Evolutionary conservation across 2,888 invertebrate species (phyloP).

Genomic region (Cynaeus angustus): DNA sequence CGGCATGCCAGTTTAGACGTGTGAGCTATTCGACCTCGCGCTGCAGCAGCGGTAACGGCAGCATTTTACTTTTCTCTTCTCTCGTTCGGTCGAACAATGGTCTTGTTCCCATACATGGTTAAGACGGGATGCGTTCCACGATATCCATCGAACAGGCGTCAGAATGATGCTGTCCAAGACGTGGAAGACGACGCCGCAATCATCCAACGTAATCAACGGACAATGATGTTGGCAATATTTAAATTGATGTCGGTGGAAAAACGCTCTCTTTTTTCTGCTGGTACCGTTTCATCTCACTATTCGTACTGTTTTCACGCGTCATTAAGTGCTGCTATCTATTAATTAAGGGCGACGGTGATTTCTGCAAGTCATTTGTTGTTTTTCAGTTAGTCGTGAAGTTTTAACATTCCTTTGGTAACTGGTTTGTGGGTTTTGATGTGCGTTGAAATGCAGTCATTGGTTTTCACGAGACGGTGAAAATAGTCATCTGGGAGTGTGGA

Average conservation of each 20-base stretch:
- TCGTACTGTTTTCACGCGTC: slow-evolving; percentile 40
- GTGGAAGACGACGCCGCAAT: slow-evolving; percentile 41
- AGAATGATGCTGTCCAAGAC: slow-evolving; percentile 37
- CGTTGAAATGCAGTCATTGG: background rate
- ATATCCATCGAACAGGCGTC: slow-evolving; percentile 44
- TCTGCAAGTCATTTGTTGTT: slow-evolving; percentile 35
- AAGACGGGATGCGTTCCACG: slow-evolving; percentile 48
- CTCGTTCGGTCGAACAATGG: slow-evolving; percentile 46
- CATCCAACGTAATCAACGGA: slow-evolving; percentile 37
- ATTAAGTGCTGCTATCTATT: slow-evolving; percentile 35
- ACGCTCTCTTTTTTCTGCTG: slow-evolving; percentile 22
- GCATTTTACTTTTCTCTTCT: slow-evolving; percentile 39
- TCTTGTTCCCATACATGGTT: slow-evolving; percentile 44
- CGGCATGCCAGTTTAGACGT: slow-evolving; percentile 69
- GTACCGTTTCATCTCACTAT: slow-evolving; percentile 18
- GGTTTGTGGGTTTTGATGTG: slow-evolving; percentile 19
- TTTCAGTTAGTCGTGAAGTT: slow-evolving; percentile 5
- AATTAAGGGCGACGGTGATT: slow-evolving; percentile 38
- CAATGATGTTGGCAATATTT: slow-evolving; percentile 47
- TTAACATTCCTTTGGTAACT: slow-evolving; percentile 19
- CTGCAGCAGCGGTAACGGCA: slow-evolving; percentile 35
- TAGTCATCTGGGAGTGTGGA: slow-evolving; percentile 6
- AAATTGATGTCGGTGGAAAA: slow-evolving; percentile 44
- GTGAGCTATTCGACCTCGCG: slow-evolving; percentile 68
- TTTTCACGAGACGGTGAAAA: background rate